Conservation (phyloP, 2,888 invertebrate species). For the Dusona sp. region DNA sequence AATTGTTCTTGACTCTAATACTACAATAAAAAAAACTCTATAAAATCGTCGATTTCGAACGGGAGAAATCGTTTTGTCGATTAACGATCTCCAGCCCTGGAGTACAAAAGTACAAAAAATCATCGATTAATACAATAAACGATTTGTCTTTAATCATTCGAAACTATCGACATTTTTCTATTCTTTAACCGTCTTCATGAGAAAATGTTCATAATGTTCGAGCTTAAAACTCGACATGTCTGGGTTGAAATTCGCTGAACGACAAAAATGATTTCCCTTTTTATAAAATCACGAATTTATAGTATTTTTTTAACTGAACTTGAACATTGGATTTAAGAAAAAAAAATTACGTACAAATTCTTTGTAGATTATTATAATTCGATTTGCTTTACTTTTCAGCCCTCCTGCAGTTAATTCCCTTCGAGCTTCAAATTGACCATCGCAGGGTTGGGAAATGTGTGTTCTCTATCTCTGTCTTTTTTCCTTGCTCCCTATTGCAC, state of each 20-base stretch:
- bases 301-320: background rate
- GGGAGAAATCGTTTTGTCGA: background rate
- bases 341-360: background rate
- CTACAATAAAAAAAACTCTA: background rate
- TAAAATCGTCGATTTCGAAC: background rate
- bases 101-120: background rate
- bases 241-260: no score
- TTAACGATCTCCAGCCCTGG: background rate
- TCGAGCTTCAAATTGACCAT: constrained; percentile 7
- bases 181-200: background rate
- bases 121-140: background rate
- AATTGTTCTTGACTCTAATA: background rate
- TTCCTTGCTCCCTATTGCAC: background rate
- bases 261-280: background rate
- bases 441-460: background rate
- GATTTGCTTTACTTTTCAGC: background rate
- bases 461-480: constrained; percentile 14
- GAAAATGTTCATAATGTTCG: background rate
- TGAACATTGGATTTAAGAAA: background rate
- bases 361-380: background rate
- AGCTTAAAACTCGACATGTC: no score
- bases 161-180: background rate
- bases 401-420: constrained; percentile 6
- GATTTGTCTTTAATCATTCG: background rate
- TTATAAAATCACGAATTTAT: background rate